These are phyloP conservation scores for Cheiracanthium punctorium DNA, from an alignment of 2,888 invertebrate genomes.

Conservation along the genomic window DNA sequence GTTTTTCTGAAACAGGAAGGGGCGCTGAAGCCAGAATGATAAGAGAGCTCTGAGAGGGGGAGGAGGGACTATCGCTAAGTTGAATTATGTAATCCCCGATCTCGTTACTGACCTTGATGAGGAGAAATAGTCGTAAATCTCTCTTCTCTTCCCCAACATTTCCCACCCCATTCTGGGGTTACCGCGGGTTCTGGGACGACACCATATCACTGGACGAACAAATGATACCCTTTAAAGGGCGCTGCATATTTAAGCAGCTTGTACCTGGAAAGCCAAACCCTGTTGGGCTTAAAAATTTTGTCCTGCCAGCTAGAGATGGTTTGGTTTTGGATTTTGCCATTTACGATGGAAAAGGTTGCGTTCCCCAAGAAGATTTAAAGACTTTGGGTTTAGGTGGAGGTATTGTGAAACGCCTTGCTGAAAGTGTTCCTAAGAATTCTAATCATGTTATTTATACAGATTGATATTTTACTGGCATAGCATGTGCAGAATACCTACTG, in stretches of 20 bases:
- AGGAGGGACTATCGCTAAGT: too few relatives aligned
- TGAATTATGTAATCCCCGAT: too few relatives aligned
- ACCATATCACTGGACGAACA: conserved; percentile 73
- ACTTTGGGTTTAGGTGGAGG: background rate
- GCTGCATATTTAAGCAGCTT: conserved; percentile 67
- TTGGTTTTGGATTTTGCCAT: conserved; percentile 73
- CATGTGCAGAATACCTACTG: background rate
- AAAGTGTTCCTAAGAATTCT: background rate
- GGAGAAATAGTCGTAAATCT: too few relatives aligned
- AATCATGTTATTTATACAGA: background rate
- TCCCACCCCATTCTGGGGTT: too few relatives aligned
- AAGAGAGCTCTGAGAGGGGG: too few relatives aligned
- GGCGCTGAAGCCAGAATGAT: too few relatives aligned
- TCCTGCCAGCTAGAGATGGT: conserved; percentile 73
- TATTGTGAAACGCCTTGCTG: background rate
- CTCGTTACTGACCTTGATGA: too few relatives aligned
- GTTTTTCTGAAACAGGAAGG: too few relatives aligned
- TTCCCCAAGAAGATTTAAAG: background rate
- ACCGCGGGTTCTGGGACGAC: too few relatives aligned
- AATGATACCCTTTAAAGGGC: conserved; percentile 74
- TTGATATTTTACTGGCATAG: background rate
- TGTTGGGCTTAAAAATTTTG: conserved; percentile 75
- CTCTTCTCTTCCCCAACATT: too few relatives aligned
- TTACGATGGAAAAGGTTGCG: conserved; percentile 72
- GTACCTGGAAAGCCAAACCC: conserved; percentile 74